Evolutionary conservation across 92 coral and sea anemone genomes (phyloP), one percentile per base, ranked within the genome.

Genomic region (Hydrozoanthus gracilis): DNA sequence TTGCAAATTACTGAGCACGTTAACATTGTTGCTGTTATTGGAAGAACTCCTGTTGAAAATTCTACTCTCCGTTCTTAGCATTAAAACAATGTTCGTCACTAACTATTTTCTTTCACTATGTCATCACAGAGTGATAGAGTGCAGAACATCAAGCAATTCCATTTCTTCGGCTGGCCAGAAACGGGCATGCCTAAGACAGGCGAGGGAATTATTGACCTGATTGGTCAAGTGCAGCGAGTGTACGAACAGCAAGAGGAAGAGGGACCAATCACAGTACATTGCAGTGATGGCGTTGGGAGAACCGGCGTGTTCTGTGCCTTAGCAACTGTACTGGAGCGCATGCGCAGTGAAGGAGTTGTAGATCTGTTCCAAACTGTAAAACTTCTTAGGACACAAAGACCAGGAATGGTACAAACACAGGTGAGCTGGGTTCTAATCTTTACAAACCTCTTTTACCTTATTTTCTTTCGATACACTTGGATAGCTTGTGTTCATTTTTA

Each of bases 281-380:
- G 99, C 92, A 89, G 99, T 78, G 96, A 95, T 83, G 99, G 99
- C 16, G 94, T 94, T 7, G 99, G 98, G 4, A 90, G 98, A 66
- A 92, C 99, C 2, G 99, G 99, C 16, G 95, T 97, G 0, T 97
- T 97, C 90, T 88, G 92, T 84, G 93, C 99, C 13, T 86, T 97
- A 51, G 94, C 88, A 61, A 95, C 92, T 77, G 99, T 97, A 47
- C 86, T 97, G 60, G 99, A 97, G 52, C 96, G 99, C 95, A 97
- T 97, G 99, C 96, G 99, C 18, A 90, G 95, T 75, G 99, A 95
- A 79, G 99, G 99, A 16, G 99, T 95, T 13, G 99, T 97, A 60
- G 99, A 97, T 88, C 86, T 97, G 48, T 94, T 95, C 90, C 98
- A 97, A 87, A 97, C 99, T 8, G 99, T 95, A 45, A 93, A 95